Percentiles rank a stretch among this genome's conserved stretches.
Evolutionary conservation across 2,113 vertebrate genomes (phyloP).

Genomic region (Gnathonemus echidnorhynchus): DNA sequence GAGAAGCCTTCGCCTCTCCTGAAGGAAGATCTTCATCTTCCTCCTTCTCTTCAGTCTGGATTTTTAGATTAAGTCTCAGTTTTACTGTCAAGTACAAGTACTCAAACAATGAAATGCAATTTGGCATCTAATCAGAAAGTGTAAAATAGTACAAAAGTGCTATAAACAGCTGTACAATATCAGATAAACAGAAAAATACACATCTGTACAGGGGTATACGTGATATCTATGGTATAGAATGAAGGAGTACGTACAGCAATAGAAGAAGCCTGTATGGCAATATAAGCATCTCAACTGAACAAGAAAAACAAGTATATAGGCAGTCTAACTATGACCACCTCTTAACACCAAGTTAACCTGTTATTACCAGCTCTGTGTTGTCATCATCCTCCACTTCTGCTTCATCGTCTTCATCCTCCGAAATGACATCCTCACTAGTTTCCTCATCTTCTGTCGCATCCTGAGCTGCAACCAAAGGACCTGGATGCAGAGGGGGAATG

Average conservation of each 20-base stretch:
- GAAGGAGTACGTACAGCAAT: not conserved
- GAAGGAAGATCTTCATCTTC: constrained; percentile 64
- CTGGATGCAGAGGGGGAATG: constrained; percentile 24
- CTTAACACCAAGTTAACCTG: not conserved
- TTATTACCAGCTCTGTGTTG: constrained; percentile 79
- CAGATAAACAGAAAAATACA: not conserved
- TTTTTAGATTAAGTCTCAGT: not conserved
- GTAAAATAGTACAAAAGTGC: not conserved
- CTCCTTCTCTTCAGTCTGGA: constrained; percentile 86
- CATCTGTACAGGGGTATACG: not conserved
- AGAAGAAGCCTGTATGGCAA: not conserved
- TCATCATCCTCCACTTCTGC: constrained; percentile 96
- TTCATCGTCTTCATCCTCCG: constrained; percentile 95
- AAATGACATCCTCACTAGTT: constrained; percentile 77
- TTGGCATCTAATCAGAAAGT: not conserved
- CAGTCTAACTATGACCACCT: not conserved
- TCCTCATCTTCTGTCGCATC: constrained; percentile 94
- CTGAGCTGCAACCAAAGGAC: constrained; percentile 67
- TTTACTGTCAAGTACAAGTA: not conserved
- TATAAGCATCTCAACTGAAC: not conserved
- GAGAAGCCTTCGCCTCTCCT: constrained; percentile 90
- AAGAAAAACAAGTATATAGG: not conserved
- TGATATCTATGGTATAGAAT: not conserved
- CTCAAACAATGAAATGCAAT: not conserved
- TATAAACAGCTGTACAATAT: not conserved